Evolutionary conservation across 2,888 invertebrate genomes (phyloP).

Genomic region (Eupeodes latifasciatus): DNA sequence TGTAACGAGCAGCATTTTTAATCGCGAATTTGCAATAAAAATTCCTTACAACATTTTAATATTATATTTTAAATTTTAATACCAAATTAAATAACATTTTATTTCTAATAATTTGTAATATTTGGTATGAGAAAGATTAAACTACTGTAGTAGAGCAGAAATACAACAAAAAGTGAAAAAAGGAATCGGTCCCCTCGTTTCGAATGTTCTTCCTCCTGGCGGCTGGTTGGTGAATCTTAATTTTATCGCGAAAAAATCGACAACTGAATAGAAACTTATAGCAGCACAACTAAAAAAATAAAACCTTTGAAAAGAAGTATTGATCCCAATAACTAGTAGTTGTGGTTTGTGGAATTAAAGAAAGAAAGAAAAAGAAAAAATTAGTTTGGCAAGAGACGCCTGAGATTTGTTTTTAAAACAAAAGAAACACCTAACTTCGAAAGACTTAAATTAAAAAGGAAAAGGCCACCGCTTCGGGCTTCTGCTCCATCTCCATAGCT

Average conservation of each 20-base stretch:
- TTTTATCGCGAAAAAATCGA: slow-evolving; percentile 69
- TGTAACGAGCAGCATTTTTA: slow-evolving; percentile 64
- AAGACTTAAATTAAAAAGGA: slow-evolving; percentile 20
- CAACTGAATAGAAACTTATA: slow-evolving; percentile 51
- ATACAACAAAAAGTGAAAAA: slow-evolving; percentile 42
- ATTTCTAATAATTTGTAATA: slow-evolving; percentile 33
- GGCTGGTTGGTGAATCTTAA: slow-evolving; percentile 80
- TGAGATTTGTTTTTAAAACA: slow-evolving; percentile 26
- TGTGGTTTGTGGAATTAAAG: slow-evolving; percentile 8
- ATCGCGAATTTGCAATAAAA: slow-evolving; percentile 70
- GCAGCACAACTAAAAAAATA: slow-evolving; percentile 35
- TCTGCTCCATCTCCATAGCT: background rate
- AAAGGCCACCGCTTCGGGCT: slow-evolving; percentile 42
- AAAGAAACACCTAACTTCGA: slow-evolving; percentile 44
- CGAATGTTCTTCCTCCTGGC: slow-evolving; percentile 69
- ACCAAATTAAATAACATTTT: slow-evolving; percentile 29
- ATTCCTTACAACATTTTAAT: slow-evolving; percentile 51
- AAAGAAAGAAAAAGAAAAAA: background rate
- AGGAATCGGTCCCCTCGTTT: slow-evolving; percentile 21
- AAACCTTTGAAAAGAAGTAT: slow-evolving; percentile 60
- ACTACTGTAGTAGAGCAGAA: slow-evolving; percentile 23
- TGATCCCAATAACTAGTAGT: slow-evolving; percentile 46
- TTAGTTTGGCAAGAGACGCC: slow-evolving; percentile 25
- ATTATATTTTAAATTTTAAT: slow-evolving; percentile 50
- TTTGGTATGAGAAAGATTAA: slow-evolving; percentile 11